These are phyloP conservation scores for Seira sanloemensis DNA, from an alignment of 2,888 invertebrate genomes.

Conservation along the genomic window DNA sequence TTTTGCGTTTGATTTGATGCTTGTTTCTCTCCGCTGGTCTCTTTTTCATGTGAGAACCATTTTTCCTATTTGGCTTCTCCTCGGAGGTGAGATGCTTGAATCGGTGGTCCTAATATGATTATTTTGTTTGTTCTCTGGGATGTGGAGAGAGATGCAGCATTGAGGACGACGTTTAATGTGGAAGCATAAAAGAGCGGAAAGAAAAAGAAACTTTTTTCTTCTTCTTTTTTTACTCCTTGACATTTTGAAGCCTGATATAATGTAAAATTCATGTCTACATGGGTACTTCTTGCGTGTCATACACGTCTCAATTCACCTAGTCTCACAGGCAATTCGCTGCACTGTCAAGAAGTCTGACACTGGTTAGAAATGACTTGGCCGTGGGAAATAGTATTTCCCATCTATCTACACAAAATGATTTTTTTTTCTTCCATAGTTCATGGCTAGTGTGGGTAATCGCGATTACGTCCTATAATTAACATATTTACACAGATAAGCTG, in stretches of 20 bases:
- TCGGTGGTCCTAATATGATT: neutral
- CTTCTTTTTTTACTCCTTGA: neutral
- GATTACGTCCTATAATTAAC: no score
- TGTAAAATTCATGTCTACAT: neutral
- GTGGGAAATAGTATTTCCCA: no score
- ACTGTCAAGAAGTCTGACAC: neutral
- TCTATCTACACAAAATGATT: no score
- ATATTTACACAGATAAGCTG: no score
- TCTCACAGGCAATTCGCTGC: neutral
- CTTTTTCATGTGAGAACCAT: neutral
- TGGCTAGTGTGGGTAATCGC: no score
- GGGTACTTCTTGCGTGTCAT: neutral
- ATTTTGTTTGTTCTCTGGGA: neutral
- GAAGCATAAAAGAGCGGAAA: neutral
- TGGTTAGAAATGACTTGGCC: neutral
- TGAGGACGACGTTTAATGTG: neutral
- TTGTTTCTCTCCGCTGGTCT: neutral
- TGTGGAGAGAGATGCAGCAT: neutral
- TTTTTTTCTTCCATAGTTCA: no score
- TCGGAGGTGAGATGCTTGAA: neutral
- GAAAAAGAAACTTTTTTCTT: no score
- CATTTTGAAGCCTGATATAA: neutral
- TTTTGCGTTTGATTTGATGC: neutral
- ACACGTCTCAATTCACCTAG: neutral
- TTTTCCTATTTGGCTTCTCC: neutral